Evolutionary conservation across 2,797 vertebrate species (phyloP).

Genomic region (Manis crassicaudata): DNA sequence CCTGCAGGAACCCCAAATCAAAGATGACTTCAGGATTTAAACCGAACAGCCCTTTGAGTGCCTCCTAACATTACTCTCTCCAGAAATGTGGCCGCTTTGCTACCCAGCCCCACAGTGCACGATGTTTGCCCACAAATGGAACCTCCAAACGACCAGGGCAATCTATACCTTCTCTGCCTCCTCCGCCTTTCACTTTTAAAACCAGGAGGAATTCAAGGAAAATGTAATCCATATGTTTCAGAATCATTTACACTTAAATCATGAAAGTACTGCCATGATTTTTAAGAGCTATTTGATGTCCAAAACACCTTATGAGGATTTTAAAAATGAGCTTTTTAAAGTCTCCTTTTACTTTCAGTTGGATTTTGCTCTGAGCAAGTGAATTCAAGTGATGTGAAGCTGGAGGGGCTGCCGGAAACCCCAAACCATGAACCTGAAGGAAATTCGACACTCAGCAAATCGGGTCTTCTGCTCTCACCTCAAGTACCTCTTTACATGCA

Average conservation of each 20-base stretch:
- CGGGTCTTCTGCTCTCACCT: conserved; percentile 8
- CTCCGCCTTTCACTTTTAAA: conserved; percentile 79
- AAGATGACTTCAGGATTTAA: not conserved
- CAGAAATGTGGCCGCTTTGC: not conserved
- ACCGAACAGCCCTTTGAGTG: not conserved
- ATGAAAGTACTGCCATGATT: conserved; percentile 69
- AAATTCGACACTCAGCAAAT: conserved; percentile 54
- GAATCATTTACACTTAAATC: conserved; percentile 78
- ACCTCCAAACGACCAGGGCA: not conserved
- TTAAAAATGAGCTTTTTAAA: conserved; percentile 78
- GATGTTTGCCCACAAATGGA: not conserved
- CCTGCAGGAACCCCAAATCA: not conserved
- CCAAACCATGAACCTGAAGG: conserved; percentile 43
- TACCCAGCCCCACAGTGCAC: not conserved
- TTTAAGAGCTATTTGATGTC: conserved; percentile 83
- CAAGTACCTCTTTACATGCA: not conserved
- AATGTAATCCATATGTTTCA: conserved; percentile 79
- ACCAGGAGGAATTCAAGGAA: conserved; percentile 75
- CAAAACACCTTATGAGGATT: conserved; percentile 78
- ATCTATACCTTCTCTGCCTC: not conserved
- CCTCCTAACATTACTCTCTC: not conserved
- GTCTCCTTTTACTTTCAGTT: conserved; percentile 75
- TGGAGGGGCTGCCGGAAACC: not conserved
- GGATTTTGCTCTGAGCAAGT: conserved; percentile 64
- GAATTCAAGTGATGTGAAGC: conserved; percentile 59